These are phyloP conservation scores for Xerus rutilus DNA, from an alignment of 2,797 vertebrate species.

Conservation along the genomic window DNA sequence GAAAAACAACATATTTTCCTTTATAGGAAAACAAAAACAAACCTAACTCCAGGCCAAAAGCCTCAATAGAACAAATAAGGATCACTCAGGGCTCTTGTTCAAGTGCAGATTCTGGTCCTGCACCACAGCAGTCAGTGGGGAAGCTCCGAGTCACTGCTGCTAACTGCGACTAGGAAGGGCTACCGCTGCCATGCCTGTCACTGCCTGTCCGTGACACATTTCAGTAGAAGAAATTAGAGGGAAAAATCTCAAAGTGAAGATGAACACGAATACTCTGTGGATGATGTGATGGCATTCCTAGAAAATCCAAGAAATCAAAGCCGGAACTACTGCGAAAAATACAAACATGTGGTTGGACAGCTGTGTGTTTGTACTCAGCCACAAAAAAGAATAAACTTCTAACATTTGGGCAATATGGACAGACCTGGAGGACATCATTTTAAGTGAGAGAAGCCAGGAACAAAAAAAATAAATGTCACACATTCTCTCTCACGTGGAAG, in stretches of 20 bases:
- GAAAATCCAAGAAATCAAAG: not conserved
- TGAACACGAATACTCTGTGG: not conserved
- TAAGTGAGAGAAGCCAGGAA: not conserved
- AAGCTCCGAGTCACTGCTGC: not conserved
- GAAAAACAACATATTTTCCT: slow-evolving; percentile 43
- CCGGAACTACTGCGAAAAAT: not conserved
- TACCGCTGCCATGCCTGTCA: not conserved
- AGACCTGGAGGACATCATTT: not conserved
- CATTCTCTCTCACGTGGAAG: not conserved
- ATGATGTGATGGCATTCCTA: not conserved
- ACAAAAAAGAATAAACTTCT: not conserved
- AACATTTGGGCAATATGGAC: too few relatives aligned
- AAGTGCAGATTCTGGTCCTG: not conserved
- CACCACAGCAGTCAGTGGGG: not conserved
- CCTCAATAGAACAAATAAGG: not conserved
- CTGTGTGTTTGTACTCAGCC: not conserved
- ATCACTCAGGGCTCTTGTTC: not conserved
- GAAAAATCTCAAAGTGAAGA: not conserved
- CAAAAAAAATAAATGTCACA: not conserved
- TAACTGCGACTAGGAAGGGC: not conserved
- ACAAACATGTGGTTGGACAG: not conserved
- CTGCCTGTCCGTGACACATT: not conserved
- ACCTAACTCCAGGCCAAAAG: not conserved
- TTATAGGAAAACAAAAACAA: slow-evolving; percentile 8
- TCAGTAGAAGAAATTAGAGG: not conserved